phyloP scores from a whole-genome alignment of 2,797 vertebrate genomes.

The Gallinago nigripennis region DNA sequence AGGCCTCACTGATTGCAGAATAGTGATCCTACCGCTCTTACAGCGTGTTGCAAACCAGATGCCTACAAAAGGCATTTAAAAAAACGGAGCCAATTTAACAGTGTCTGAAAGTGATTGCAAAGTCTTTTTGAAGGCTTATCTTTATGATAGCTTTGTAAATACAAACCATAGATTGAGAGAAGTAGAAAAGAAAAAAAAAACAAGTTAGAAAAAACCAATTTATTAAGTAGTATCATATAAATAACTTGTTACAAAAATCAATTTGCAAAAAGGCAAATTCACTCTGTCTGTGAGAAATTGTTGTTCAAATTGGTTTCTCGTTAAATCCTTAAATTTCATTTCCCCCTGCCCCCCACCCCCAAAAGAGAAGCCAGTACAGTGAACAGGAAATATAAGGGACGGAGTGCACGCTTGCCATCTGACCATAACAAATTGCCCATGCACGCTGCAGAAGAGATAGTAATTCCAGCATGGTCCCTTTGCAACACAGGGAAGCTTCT shows the following conservation, averaged over 20 bases:
- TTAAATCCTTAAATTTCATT: constrained; percentile 68
- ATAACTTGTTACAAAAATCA: constrained; percentile 98
- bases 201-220: constrained; percentile 81
- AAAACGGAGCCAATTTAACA: neutral
- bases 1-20: neutral
- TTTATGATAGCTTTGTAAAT: neutral
- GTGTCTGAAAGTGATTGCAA: neutral
- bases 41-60: neutral
- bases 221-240: constrained; percentile 95
- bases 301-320: constrained; percentile 75
- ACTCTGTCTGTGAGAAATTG: constrained; percentile 77
- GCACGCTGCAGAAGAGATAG: constrained; percentile 71
- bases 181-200: constrained; percentile 13
- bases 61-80: neutral
- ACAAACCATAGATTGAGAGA: constrained; percentile 45
- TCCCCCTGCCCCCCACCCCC: constrained; percentile 23
- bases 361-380: constrained; percentile 78
- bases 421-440: constrained; percentile 59
- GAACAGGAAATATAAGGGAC: constrained; percentile 65
- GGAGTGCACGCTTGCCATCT: constrained; percentile 52
- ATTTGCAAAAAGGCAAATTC: constrained; percentile 93
- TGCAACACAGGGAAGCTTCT: constrained; percentile 49
- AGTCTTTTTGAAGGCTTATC: neutral
- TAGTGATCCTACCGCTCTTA: neutral
- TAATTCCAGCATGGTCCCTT: constrained; percentile 29